Base-by-base conservation (phyloP, 2,113 vertebrate species). In the Leptobrachium leishanense region DNA sequence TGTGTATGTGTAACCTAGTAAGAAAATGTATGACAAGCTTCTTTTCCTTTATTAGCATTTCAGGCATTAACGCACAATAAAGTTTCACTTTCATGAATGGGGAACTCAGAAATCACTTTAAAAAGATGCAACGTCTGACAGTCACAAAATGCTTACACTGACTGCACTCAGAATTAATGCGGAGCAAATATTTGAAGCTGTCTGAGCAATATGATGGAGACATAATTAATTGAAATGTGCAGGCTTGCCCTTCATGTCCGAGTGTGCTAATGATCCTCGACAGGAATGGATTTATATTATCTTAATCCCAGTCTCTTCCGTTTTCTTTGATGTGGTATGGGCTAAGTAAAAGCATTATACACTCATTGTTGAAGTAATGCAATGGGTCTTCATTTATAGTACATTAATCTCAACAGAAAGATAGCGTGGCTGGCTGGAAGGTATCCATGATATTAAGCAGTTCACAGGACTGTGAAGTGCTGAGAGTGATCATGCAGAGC, bases 391-490 rank as follows among this genome's bases (percentile, higher is more conserved):
- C 90, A 70, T 67, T 85, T 86, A 78, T 87, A 88, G 74, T 84
- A 76, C 82, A 73, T 81, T 82, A 84, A 87, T 84, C 85, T 90
- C 85, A 90, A 89, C 88, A 83, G 86, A 86, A 91, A 92, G 91
- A 92, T 87, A 91, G 87, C 87, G 84, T 83, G 88, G 84, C 74
- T 84, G 90, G 88, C 93, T 95, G 92, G 90, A 94, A 92, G 87
- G 89, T 90, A 92, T 92, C 92, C 89, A 84, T 87, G 85, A 93
- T 93, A 89, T 93, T 95, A 92, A 95, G 94, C 95, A 97, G 94
- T 93, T 90, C 93, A 90, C 82, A 84, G 88, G 90, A 89, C 93
- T 95, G 90, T 91, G 89, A 94, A 94, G 94, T 95, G 92, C 89
- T 88, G 90, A 93, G 93, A 92, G 93, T 92, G 90, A 92, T 94